These are phyloP conservation scores for Abrostola tripartita DNA, from an alignment of 2,888 invertebrate species.

Conservation along the genomic window DNA sequence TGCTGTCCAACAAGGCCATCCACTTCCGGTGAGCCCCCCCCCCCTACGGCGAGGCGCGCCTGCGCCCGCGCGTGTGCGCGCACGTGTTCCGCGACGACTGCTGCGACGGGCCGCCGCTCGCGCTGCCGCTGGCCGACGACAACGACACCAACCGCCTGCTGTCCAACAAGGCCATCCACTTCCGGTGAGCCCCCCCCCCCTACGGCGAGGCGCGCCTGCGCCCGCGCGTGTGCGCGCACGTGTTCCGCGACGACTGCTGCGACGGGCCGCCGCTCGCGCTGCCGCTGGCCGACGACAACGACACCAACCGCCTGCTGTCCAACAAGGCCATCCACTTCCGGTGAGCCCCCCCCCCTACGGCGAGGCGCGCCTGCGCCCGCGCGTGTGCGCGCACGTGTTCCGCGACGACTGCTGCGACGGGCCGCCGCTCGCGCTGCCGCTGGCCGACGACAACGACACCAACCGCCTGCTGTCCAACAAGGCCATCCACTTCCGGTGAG, in stretches of 20 bases:
- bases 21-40: conserved; percentile 92
- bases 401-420: conserved; percentile 90
- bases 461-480: conserved; percentile 96
- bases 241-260: conserved; percentile 92
- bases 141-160: conserved; percentile 96
- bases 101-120: conserved; percentile 90
- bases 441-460: conserved; percentile 94
- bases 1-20: conserved; percentile 96
- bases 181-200: conserved; percentile 91
- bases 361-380: conserved; percentile 93
- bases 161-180: conserved; percentile 96
- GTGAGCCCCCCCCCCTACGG: conserved; percentile 92
- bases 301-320: conserved; percentile 96
- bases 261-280: conserved; percentile 92
- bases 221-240: conserved; percentile 93
- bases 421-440: conserved; percentile 93
- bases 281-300: conserved; percentile 93
- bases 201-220: conserved; percentile 95
- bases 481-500: conserved; percentile 95
- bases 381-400: conserved; percentile 93
- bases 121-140: conserved; percentile 93
- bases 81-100: conserved; percentile 94
- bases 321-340: conserved; percentile 97
- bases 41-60: conserved; percentile 96
- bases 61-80: conserved; percentile 92